Evolutionary conservation across 2,113 vertebrate species (phyloP), one percentile per base, ranked within the genome.

Genomic region (Merops nubicus): DNA sequence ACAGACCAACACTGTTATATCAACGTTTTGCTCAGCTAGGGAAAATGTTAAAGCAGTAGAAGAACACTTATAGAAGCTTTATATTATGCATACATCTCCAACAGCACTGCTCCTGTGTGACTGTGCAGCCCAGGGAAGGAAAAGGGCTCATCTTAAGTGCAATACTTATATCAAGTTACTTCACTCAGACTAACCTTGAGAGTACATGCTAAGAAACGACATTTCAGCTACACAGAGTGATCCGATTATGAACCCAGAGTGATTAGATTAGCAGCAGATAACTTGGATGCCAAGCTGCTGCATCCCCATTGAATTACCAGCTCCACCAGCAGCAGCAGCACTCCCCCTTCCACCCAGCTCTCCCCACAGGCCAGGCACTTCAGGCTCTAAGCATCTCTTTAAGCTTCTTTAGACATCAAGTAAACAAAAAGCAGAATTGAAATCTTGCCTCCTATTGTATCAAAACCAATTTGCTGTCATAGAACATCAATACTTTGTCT

Each of bases 231-330:
- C 83, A 81, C 0, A 1, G n/a, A 81, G 56, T 74, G 89, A 95
- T 89, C 59, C 1, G 14, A 95, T 96, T 84, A 78, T 8, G 63
- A 86, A 47, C 62, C 60, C 42, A 34, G 89, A 65, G 63, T 29
- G 73, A 91, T 81, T 56, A 47, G 31, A 92, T 91, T 59, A 96
- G 82, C 33, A 78, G 89, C 73, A 92, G 68, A 87, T 56, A 43
- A 96, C 51, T 93, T 72, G 65, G 47, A 89, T 93, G 60, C 67
- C 73, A 64, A 81, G 79, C 56, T 86, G 91, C 83, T 93, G 21
- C 54, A 62, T 60, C 40, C 40, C 31, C 94, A 62, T 2, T 57
- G 82, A 91, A 76, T 80, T 48, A n/a, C 3, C 13, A 79, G 26
- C 78, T 86, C 89, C 64, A 51, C 0, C 0, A 65, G 53, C 63